phyloP scores from a whole-genome alignment of 2,113 vertebrate species.

The Grantiella picta region DNA sequence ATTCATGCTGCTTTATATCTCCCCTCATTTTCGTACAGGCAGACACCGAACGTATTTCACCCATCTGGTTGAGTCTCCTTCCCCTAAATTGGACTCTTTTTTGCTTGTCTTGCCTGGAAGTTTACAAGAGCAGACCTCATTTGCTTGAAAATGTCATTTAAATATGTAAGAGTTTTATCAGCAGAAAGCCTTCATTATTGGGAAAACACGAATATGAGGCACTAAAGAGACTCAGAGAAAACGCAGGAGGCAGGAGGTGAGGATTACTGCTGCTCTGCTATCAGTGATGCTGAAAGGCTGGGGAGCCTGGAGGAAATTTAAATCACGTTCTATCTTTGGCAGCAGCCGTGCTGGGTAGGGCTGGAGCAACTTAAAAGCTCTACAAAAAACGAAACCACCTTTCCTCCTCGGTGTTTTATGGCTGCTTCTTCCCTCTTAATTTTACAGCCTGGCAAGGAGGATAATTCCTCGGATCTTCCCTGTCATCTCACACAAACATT shows the following conservation, averaged over 20 bases:
- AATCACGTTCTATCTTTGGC: slow-evolving; percentile 32
- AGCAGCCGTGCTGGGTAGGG: not conserved
- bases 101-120: not conserved
- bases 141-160: not conserved
- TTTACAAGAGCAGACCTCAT: not conserved
- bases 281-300: slow-evolving; percentile 13
- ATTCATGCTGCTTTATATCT: not conserved
- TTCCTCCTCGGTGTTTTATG: not conserved
- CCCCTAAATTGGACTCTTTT: slow-evolving; percentile 2
- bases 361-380: slow-evolving; percentile 18
- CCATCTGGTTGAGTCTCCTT: not conserved
- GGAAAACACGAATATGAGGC: not conserved
- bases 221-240: not conserved
- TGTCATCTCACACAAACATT: not conserved
- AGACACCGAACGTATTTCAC: not conserved
- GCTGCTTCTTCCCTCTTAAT: not conserved
- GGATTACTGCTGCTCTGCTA: not conserved
- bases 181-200: slow-evolving; percentile 38
- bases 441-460: not conserved
- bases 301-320: slow-evolving; percentile 23
- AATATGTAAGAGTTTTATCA: slow-evolving; percentile 43
- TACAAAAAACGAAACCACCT: not conserved
- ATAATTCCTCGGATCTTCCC: slow-evolving; percentile 12
- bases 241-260: not conserved
- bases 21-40: not conserved